These are phyloP conservation scores for Sapayoa aenigma DNA, from an alignment of 2,113 vertebrate genomes.

Conservation along the genomic window DNA sequence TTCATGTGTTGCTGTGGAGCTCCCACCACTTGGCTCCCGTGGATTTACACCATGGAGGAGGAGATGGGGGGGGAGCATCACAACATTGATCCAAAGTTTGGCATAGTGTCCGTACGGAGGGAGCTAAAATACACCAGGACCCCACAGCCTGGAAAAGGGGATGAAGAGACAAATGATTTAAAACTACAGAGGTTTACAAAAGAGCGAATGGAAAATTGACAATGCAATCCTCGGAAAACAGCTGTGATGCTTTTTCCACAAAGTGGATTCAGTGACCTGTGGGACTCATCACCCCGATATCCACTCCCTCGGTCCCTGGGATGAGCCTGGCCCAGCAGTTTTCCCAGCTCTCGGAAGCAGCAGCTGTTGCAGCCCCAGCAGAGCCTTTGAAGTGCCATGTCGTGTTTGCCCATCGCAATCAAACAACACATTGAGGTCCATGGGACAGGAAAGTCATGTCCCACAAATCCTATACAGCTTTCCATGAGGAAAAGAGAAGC, in stretches of 20 bases:
- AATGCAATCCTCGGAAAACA: fast-evolving
- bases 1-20: neutral
- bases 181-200: neutral
- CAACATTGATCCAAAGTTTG: neutral
- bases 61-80: neutral
- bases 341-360: neutral
- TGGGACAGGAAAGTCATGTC: fast-evolving
- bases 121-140: neutral
- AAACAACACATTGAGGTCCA: neutral
- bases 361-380: neutral
- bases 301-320: too few relatives aligned
- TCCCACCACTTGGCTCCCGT: neutral
- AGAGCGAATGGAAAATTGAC: neutral
- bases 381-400: neutral
- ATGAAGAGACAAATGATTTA: neutral
- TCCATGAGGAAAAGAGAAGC: neutral
- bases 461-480: fast-evolving
- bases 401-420: neutral
- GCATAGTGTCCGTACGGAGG: neutral
- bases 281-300: neutral
- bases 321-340: neutral
- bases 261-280: fast-evolving
- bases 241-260: neutral
- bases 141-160: neutral
- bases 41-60: fast-evolving